phyloP scores from a whole-genome alignment of 2,888 invertebrate species.

The Crematogaster levior region DNA sequence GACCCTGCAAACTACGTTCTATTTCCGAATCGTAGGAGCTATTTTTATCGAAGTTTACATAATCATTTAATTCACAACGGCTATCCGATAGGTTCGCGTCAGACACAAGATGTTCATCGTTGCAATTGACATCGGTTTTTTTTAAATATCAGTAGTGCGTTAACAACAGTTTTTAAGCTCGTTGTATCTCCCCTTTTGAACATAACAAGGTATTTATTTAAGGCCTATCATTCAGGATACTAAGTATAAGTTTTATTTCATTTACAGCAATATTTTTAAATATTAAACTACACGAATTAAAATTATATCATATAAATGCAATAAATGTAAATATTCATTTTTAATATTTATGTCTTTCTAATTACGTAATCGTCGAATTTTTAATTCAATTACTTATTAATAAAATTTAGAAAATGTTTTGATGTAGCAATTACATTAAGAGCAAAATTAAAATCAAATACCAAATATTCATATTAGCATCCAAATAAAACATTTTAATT shows the following conservation, averaged over 20 bases:
- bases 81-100: constrained; percentile 9
- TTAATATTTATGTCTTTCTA: not conserved
- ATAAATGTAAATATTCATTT: not conserved
- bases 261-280: not conserved
- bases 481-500: not conserved
- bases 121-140: not conserved
- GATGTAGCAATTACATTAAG: not conserved
- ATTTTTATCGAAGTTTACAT: constrained; percentile 26
- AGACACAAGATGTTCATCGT: not conserved
- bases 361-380: no score
- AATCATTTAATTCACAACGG: constrained; percentile 14
- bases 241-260: not conserved
- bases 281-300: not conserved
- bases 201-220: not conserved
- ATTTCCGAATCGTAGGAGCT: constrained; percentile 28
- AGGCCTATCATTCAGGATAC: no score
- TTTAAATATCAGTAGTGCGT: not conserved
- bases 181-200: not conserved
- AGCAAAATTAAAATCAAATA: not conserved
- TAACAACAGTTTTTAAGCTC: not conserved
- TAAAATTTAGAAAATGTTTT: not conserved
- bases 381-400: not conserved
- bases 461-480: not conserved
- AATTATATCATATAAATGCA: not conserved
- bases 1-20: constrained; percentile 16